Evolutionary conservation across 2,888 invertebrate genomes (phyloP).

Genomic region (Ashinkailepas kermadecensis): DNA sequence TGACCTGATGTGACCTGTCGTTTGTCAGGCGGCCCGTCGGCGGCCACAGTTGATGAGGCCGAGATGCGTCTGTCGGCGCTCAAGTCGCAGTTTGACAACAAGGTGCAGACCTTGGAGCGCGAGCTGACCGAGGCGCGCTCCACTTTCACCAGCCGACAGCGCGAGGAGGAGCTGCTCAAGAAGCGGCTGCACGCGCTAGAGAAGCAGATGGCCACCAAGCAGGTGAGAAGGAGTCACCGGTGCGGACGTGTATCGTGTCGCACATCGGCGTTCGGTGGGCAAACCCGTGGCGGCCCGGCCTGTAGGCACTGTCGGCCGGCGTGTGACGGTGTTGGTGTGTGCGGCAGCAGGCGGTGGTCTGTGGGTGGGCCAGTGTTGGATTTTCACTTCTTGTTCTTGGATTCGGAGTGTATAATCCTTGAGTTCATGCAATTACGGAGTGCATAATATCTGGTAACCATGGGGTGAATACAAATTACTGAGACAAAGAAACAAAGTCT

Average conservation of each 20-base stretch:
- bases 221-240: background rate
- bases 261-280: background rate
- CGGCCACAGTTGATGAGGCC: background rate
- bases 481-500: too few species aligned
- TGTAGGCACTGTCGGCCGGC: background rate
- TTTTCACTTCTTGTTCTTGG: too few species aligned
- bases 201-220: constrained; percentile 8
- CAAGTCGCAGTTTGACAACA: constrained; percentile 17
- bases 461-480: too few species aligned
- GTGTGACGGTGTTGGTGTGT: background rate
- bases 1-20: too few species aligned
- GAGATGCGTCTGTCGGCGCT: constrained; percentile 16
- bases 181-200: constrained; percentile 1
- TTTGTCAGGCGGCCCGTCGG: background rate
- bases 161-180: constrained; percentile 9
- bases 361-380: too few species aligned
- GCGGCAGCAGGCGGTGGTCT: too few species aligned
- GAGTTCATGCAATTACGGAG: too few species aligned
- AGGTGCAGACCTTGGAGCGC: background rate
- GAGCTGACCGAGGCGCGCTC: background rate
- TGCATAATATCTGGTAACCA: too few species aligned
- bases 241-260: background rate
- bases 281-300: background rate
- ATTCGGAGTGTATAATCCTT: too few species aligned
- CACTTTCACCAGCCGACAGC: background rate